A percentile compares a stretch with the other conserved stretches of the same genome.
These are phyloP conservation scores for Tipula confusa DNA, from an alignment of 2,888 invertebrate genomes.

Conservation along the genomic window DNA sequence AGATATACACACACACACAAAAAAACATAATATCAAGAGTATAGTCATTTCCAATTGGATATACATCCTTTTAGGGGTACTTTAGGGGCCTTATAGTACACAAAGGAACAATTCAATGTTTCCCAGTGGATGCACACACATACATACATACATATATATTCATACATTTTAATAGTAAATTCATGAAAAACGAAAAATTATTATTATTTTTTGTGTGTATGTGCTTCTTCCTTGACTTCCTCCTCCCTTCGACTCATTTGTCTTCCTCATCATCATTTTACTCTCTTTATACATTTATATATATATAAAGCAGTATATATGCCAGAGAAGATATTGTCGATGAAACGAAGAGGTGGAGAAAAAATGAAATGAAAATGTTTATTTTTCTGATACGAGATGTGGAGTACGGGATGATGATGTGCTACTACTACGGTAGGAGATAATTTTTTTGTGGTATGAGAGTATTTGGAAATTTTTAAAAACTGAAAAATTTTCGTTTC, in stretches of 20 bases:
- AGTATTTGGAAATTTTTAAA: background rate
- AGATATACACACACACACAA: background rate
- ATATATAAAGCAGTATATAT: background rate
- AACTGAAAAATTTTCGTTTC: background rate
- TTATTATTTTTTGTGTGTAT: background rate
- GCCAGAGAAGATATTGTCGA: background rate
- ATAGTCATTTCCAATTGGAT: slow-evolving; percentile 44
- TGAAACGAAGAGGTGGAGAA: background rate
- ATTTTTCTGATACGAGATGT: background rate
- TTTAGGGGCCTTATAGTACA: slow-evolving; percentile 48
- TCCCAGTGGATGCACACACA: slow-evolving; percentile 40
- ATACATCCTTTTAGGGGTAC: slow-evolving; percentile 45
- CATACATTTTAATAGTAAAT: slow-evolving; percentile 25
- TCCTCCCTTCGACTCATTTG: background rate
- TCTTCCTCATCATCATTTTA: background rate
- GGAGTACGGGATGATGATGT: background rate
- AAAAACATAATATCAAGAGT: slow-evolving; percentile 20
- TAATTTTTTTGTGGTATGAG: background rate
- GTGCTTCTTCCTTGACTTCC: background rate
- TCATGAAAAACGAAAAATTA: slow-evolving; percentile 20
- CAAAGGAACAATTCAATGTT: slow-evolving; percentile 49
- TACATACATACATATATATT: slow-evolving; percentile 27
- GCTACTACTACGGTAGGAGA: background rate
- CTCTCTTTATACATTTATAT: background rate
- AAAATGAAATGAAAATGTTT: slow-evolving; percentile 15